Evolutionary conservation across 2,113 vertebrate genomes (phyloP).

Genomic region (Dasyprocta punctata): DNA sequence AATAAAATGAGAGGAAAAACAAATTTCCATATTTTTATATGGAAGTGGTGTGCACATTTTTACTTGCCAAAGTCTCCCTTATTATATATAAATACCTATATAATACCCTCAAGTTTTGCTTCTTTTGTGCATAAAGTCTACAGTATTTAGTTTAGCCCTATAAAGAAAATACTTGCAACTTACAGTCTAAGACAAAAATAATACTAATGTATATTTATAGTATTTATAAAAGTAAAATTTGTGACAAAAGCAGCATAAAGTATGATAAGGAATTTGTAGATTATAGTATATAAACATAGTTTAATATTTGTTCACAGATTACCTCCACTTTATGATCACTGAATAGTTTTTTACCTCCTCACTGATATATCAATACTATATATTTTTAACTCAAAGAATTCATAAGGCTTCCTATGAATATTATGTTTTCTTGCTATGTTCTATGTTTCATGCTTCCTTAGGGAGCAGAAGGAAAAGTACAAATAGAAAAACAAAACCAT

Average conservation of each 20-base stretch:
- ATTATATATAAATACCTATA: neutral
- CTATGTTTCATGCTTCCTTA: neutral
- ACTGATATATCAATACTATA: neutral
- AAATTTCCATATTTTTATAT: neutral
- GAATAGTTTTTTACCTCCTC: neutral
- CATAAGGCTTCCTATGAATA: neutral
- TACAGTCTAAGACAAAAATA: neutral
- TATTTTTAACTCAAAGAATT: neutral
- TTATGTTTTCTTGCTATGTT: neutral
- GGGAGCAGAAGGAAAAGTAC: neutral
- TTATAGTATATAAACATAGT: neutral
- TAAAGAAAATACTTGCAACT: neutral
- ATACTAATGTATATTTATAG: neutral
- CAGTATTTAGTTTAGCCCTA: neutral
- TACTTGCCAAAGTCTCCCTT: neutral
- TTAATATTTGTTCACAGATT: neutral
- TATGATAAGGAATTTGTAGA: neutral
- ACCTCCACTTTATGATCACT: neutral
- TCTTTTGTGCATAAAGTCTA: neutral
- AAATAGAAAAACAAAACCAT: neutral
- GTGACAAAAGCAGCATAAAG: neutral
- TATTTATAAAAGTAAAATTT: neutral
- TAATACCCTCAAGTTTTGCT: neutral
- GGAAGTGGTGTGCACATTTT: neutral
- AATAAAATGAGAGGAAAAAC: neutral